These are phyloP conservation scores for Huso huso DNA, from an alignment of 2,797 vertebrate genomes.

Conservation along the genomic window DNA sequence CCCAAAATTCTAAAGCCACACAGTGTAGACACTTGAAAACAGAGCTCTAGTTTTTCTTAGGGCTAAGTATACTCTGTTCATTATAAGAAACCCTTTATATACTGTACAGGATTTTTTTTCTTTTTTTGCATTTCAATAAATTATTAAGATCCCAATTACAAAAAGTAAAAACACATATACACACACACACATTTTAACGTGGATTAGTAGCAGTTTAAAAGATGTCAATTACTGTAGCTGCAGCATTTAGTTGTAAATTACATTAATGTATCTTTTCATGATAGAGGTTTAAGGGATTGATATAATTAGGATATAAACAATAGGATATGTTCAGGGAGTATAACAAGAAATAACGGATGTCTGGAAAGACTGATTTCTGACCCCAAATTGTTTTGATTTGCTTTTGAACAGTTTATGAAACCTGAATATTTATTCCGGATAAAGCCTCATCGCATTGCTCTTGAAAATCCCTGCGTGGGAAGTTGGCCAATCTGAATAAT, in stretches of 20 bases:
- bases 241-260: too few relatives aligned
- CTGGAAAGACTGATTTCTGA: constrained; percentile 44
- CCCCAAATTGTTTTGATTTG: constrained; percentile 54
- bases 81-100: not conserved
- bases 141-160: too few relatives aligned
- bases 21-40: not conserved
- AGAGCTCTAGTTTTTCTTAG: not conserved
- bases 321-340: constrained; percentile 12
- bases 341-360: constrained; percentile 9
- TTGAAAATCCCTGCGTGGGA: constrained; percentile 64
- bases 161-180: too few relatives aligned
- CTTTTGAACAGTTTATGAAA: constrained; percentile 24
- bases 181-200: too few relatives aligned
- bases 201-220: too few relatives aligned
- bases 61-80: not conserved
- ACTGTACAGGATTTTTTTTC: too few relatives aligned
- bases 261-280: too few relatives aligned
- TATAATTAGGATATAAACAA: too few relatives aligned
- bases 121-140: too few relatives aligned
- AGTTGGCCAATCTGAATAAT: constrained; percentile 62
- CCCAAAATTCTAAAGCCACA: not conserved
- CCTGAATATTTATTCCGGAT: constrained; percentile 66
- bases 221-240: too few relatives aligned
- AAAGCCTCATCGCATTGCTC: constrained; percentile 30
- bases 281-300: too few relatives aligned